phyloP scores from a whole-genome alignment of 2,888 invertebrate genomes.

The Isotomurus palustris region DNA sequence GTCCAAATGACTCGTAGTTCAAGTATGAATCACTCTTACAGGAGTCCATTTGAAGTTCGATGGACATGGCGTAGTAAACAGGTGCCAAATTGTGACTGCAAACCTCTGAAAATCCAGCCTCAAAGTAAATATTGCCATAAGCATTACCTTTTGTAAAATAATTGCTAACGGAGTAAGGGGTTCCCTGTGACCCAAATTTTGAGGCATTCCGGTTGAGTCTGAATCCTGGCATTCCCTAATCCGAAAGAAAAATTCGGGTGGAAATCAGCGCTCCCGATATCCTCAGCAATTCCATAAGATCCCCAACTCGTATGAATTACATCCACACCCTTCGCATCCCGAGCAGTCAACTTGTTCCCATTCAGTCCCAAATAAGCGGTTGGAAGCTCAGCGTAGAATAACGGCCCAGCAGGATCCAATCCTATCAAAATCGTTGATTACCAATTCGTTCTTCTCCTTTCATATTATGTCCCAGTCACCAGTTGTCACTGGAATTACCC shows the following conservation, averaged over 20 bases:
- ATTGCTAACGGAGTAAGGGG: not conserved
- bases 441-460: slow-evolving; percentile 1
- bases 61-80: slow-evolving; percentile 3
- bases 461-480: not conserved
- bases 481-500: slow-evolving; percentile 11
- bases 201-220: not conserved
- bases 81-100: slow-evolving; percentile 12
- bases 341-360: not conserved
- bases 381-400: not conserved
- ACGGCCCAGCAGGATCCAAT: not conserved
- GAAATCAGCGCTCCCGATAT: slow-evolving; percentile 6
- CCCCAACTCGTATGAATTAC: slow-evolving; percentile 10
- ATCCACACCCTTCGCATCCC: not conserved
- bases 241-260: not conserved
- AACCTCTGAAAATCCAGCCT: too few species aligned
- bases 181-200: not conserved
- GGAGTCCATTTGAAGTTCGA: not conserved
- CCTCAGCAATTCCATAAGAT: slow-evolving; percentile 3
- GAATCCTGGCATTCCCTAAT: not conserved
- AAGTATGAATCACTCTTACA: too few species aligned
- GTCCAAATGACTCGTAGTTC: too few species aligned
- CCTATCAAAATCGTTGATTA: not conserved
- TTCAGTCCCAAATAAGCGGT: not conserved
- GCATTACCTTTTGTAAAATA: too few species aligned
- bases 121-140: too few species aligned